Percentiles rank a stretch among this genome's conserved stretches.
Conservation (phyloP, 53 echinoderm and acorn worm genomes). For the Echinarachnius parma region DNA sequence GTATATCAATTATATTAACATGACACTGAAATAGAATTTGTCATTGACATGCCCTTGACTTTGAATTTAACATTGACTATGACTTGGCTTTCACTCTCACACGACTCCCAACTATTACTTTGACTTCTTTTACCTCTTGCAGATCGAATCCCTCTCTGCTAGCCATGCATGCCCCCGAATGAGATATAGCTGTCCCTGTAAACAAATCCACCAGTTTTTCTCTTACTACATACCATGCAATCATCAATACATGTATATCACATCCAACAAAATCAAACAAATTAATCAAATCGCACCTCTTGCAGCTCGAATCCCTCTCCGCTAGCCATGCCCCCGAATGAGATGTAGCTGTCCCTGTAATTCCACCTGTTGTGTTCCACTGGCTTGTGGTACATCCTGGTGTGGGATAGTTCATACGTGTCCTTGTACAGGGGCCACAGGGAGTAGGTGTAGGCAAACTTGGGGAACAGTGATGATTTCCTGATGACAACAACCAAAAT, state of each 20-base stretch:
- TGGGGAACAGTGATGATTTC: conserved; percentile 23
- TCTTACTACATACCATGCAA: too few relatives aligned
- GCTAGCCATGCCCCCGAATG: conserved; percentile 52
- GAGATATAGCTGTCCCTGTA: conserved; percentile 88
- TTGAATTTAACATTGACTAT: too few relatives aligned
- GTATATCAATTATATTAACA: too few relatives aligned
- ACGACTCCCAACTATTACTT: too few relatives aligned
- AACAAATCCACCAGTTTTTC: too few relatives aligned
- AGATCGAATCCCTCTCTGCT: conserved; percentile 70
- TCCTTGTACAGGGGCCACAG: conserved; percentile 66
- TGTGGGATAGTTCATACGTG: conserved; percentile 49
- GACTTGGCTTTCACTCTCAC: too few relatives aligned
- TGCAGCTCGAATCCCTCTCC: conserved; percentile 71
- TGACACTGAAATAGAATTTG: too few relatives aligned
- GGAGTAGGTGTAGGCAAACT: conserved; percentile 67
- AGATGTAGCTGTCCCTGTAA: conserved; percentile 86
- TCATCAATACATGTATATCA: too few relatives aligned
- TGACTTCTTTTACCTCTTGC: too few relatives aligned
- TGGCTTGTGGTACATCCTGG: conserved; percentile 76
- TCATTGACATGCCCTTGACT: too few relatives aligned
- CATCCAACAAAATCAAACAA: too few relatives aligned
- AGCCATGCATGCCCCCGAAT: conserved; percentile 51
- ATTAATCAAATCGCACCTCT: too few relatives aligned
- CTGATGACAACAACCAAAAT: neutral
- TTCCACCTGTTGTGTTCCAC: conserved; percentile 85